Evolutionary conservation across 2,888 invertebrate genomes (phyloP).

Genomic region (Melipona beecheii): DNA sequence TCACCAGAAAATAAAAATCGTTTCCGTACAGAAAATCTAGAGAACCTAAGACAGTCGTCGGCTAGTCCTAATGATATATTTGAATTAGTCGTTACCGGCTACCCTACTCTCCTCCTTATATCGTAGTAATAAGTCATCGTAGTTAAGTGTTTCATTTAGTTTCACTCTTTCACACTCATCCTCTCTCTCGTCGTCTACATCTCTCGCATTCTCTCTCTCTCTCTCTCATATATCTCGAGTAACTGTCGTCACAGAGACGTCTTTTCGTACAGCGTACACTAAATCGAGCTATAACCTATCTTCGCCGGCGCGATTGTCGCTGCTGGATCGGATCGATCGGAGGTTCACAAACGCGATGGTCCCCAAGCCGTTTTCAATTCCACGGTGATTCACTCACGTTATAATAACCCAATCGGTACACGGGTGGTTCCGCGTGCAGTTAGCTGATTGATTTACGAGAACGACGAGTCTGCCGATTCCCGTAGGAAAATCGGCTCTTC

Average conservation of each 20-base stretch:
- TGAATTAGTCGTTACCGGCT: slow-evolving; percentile 78
- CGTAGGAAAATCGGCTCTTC: background rate
- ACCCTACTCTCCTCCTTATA: slow-evolving; percentile 64
- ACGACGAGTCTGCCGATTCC: background rate
- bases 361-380: slow-evolving; percentile 33
- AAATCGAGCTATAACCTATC: slow-evolving; percentile 69
- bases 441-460: slow-evolving; percentile 2
- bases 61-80: slow-evolving; percentile 82
- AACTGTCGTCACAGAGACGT: slow-evolving; percentile 57
- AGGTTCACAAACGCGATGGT: slow-evolving; percentile 50
- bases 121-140: slow-evolving; percentile 71
- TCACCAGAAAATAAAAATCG: slow-evolving; percentile 52
- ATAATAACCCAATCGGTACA: background rate
- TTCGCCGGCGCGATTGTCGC: slow-evolving; percentile 52
- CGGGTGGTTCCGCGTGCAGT: background rate
- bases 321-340: slow-evolving; percentile 49
- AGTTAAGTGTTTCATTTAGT: slow-evolving; percentile 68
- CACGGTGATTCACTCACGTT: background rate
- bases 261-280: slow-evolving; percentile 61
- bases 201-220: background rate
- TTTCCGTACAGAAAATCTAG: slow-evolving; percentile 58
- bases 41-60: slow-evolving; percentile 77
- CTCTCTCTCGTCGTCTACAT: background rate
- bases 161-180: background rate
- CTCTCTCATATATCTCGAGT: slow-evolving; percentile 49